phyloP scores from a whole-genome alignment of 2,113 vertebrate genomes.

The Syngnathus typhle region DNA sequence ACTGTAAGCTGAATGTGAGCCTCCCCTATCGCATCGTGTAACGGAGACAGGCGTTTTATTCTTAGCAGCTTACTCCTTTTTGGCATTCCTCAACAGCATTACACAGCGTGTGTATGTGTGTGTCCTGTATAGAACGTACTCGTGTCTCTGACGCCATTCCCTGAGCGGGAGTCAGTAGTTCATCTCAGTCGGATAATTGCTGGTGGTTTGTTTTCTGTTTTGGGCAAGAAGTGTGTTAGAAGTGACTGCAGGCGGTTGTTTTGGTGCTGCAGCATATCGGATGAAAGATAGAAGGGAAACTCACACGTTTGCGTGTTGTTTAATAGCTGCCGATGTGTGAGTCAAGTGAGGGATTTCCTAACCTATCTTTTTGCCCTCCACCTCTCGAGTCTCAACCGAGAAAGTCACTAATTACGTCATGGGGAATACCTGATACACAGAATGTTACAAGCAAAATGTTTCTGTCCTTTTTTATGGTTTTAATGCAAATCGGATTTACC shows the following conservation, averaged over 20 bases:
- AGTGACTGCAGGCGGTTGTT: constrained; percentile 49
- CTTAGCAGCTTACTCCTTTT: constrained; percentile 42
- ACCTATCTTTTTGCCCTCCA: not conserved
- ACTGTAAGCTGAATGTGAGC: constrained; percentile 58
- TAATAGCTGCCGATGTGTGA: not conserved
- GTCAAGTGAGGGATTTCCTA: not conserved
- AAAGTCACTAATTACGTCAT: not conserved
- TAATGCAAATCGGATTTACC: not conserved
- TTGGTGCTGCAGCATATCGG: constrained; percentile 39
- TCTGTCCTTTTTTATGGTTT: not conserved
- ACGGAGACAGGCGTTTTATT: constrained; percentile 49
- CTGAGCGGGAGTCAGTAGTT: constrained; percentile 46
- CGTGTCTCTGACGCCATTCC: constrained; percentile 25
- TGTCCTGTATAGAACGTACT: not conserved
- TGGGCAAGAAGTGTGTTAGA: constrained; percentile 44
- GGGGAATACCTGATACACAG: not conserved
- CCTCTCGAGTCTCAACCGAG: not conserved
- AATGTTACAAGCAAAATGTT: too few relatives aligned
- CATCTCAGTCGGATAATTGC: constrained; percentile 37
- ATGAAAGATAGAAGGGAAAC: constrained; percentile 3
- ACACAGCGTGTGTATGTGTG: constrained; percentile 14
- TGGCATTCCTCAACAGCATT: constrained; percentile 45
- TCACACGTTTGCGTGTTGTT: not conserved
- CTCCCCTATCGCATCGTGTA: constrained; percentile 36
- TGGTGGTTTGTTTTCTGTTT: constrained; percentile 40